A percentile compares a stretch with the other conserved stretches of the same genome.
Evolutionary conservation across 2,888 invertebrate genomes (phyloP).

Genomic region (Pammene fasciana): DNA sequence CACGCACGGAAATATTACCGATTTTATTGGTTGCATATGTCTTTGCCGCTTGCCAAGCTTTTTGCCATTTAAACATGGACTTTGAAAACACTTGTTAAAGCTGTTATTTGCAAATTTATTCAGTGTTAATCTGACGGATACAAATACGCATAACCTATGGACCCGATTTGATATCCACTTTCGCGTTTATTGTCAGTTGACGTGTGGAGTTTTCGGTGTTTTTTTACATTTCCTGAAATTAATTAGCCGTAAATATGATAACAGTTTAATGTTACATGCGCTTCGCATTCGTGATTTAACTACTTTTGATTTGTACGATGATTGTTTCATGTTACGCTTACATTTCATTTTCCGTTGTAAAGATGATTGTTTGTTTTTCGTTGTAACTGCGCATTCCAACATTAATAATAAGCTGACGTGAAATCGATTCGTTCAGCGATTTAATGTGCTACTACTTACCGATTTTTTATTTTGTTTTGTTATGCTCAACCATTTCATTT

Average conservation of each 20-base stretch:
- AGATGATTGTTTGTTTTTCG: constrained; percentile 3
- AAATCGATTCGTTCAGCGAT: constrained; percentile 13
- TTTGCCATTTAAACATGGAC: constrained; percentile 9
- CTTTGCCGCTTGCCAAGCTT: not conserved
- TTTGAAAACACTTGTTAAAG: constrained; percentile 8
- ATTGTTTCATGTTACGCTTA: constrained; percentile 9
- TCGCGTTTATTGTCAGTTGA: constrained; percentile 32
- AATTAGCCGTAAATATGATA: constrained; percentile 28
- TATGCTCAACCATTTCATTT: no score
- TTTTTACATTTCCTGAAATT: constrained; percentile 28
- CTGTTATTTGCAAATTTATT: not conserved
- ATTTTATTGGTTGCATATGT: constrained; percentile 10
- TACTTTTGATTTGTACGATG: constrained; percentile 11
- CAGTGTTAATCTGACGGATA: not conserved
- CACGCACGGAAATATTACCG: constrained; percentile 26
- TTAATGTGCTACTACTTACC: not conserved
- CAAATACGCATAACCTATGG: constrained; percentile 26
- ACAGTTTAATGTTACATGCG: constrained; percentile 26
- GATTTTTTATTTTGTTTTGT: no score
- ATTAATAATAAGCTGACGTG: not conserved
- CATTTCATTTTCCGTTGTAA: constrained; percentile 16
- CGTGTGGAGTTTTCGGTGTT: constrained; percentile 19
- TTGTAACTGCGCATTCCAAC: constrained; percentile 7
- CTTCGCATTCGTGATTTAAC: constrained; percentile 24
- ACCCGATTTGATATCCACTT: constrained; percentile 25